Conservation (phyloP, 2,888 invertebrate species). For the Microctonus hyperodae region DNA sequence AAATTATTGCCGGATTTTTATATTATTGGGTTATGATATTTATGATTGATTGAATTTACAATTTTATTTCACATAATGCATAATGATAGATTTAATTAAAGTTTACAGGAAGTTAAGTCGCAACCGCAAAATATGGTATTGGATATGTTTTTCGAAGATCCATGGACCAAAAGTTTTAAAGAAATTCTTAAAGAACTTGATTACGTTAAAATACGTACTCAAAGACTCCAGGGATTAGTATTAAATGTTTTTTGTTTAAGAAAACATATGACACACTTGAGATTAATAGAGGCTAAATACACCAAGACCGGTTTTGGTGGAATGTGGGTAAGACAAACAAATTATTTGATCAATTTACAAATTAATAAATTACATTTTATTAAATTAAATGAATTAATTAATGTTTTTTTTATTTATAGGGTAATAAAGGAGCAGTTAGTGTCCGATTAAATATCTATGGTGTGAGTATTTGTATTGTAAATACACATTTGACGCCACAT, state of each 20-base stretch:
- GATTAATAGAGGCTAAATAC: slow-evolving; percentile 85
- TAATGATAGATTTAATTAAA: too few species aligned
- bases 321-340: slow-evolving; percentile 78
- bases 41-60: slow-evolving; percentile 20
- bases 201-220: slow-evolving; percentile 80
- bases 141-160: slow-evolving; percentile 82
- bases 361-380: slow-evolving; percentile 1
- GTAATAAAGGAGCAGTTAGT: slow-evolving; percentile 95
- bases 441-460: slow-evolving; percentile 87
- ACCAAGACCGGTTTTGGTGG: slow-evolving; percentile 92
- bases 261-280: slow-evolving; percentile 80
- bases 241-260: slow-evolving; percentile 80
- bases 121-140: slow-evolving; percentile 85
- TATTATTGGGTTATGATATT: slow-evolving; percentile 74
- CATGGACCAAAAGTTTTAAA: slow-evolving; percentile 82
- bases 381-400: neutral
- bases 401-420: slow-evolving; percentile 69
- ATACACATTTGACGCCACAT: slow-evolving; percentile 90
- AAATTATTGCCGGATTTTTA: slow-evolving; percentile 81
- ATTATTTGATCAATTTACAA: too few species aligned
- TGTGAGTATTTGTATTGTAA: slow-evolving; percentile 86
- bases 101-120: slow-evolving; percentile 88
- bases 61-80: neutral
- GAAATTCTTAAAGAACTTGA: slow-evolving; percentile 73
- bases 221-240: slow-evolving; percentile 84